Evolutionary conservation across 2,797 vertebrate genomes (phyloP).

Genomic region (Muraenolepis orangiensis): DNA sequence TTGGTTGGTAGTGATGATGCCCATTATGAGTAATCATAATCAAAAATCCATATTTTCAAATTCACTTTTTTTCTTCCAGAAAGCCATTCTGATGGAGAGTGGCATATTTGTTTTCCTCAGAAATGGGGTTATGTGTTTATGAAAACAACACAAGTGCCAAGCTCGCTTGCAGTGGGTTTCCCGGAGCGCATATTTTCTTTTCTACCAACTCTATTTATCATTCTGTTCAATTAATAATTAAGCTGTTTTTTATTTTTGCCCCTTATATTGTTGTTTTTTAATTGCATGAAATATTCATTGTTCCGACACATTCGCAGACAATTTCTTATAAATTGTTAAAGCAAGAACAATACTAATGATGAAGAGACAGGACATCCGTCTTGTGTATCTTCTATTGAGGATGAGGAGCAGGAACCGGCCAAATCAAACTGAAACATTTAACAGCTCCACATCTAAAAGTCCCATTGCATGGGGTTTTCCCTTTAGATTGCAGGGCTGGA

Average conservation of each 20-base stretch:
- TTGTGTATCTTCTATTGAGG: conserved; percentile 76
- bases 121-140: conserved; percentile 78
- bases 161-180: conserved; percentile 27
- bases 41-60: conserved; percentile 73
- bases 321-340: conserved; percentile 84
- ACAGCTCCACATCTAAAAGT: conserved; percentile 76
- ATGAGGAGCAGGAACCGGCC: conserved; percentile 56
- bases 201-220: conserved; percentile 78
- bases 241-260: conserved; percentile 80
- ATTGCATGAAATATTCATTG: conserved; percentile 80
- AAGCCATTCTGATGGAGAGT: conserved; percentile 62
- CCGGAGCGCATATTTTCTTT: conserved; percentile 58
- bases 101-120: conserved; percentile 75
- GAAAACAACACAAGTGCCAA: conserved; percentile 71
- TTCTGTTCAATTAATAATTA: conserved; percentile 83
- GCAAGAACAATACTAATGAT: conserved; percentile 82
- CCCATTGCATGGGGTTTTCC: conserved; percentile 81
- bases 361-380: conserved; percentile 77
- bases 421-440: conserved; percentile 84
- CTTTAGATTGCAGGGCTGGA: conserved; percentile 75
- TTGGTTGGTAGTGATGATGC: conserved; percentile 53
- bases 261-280: conserved; percentile 82
- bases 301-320: conserved; percentile 74
- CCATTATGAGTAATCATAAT: conserved; percentile 75
- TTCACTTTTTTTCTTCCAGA: conserved; percentile 55